Conservation (phyloP, 2,797 vertebrate genomes). For the Salmo trutta region DNA sequence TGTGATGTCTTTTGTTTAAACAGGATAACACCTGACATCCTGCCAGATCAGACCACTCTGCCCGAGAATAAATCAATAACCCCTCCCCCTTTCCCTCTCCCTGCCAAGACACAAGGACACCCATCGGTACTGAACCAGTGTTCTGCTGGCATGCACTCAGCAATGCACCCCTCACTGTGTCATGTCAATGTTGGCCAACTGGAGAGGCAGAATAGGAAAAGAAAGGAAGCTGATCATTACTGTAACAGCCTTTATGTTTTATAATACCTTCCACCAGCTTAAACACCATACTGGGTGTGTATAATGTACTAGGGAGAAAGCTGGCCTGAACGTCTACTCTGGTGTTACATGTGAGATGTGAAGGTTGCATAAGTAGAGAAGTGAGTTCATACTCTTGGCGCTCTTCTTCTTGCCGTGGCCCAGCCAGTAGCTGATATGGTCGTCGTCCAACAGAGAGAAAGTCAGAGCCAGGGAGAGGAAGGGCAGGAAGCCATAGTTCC, state of each 20-base stretch:
- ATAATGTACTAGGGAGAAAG: neutral
- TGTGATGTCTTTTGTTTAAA: neutral
- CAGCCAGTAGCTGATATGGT: conserved; percentile 50
- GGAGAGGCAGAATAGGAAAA: neutral
- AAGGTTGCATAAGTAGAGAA: neutral
- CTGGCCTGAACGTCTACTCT: neutral
- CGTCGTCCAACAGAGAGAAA: conserved; percentile 78
- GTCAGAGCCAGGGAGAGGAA: conserved; percentile 75
- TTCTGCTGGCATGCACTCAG: neutral
- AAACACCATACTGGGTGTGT: neutral
- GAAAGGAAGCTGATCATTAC: neutral
- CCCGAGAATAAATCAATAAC: neutral
- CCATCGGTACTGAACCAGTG: neutral
- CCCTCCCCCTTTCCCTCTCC: neutral
- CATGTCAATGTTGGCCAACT: neutral
- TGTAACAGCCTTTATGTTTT: neutral
- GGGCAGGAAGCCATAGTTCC: conserved; percentile 82
- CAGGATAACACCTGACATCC: neutral
- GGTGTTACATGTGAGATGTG: neutral
- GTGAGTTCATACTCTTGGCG: conserved; percentile 40
- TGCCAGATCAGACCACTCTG: neutral
- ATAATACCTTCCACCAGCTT: neutral
- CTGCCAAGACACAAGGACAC: neutral
- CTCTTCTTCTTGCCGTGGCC: conserved; percentile 32
- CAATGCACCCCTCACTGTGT: neutral